A percentile compares a stretch with the other conserved stretches of the same genome.
Evolutionary conservation across 2,888 invertebrate species (phyloP).

Genomic region (Sinopyrophorus schimmeli): DNA sequence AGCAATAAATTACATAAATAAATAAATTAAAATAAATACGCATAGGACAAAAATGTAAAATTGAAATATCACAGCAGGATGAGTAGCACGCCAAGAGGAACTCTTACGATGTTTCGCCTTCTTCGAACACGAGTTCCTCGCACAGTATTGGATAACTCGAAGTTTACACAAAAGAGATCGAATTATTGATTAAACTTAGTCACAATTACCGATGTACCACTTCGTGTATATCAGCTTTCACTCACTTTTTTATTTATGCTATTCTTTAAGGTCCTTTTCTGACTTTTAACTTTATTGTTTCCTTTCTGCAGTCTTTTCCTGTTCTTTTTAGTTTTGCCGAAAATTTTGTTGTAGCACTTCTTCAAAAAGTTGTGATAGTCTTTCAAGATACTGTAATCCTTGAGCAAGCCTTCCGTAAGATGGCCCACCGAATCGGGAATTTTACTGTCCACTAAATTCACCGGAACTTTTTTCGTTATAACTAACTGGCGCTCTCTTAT

Average conservation of each 20-base stretch:
- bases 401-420: slow-evolving; percentile 60
- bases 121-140: too few relatives aligned
- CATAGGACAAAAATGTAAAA: slow-evolving; percentile 13
- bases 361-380: slow-evolving; percentile 63
- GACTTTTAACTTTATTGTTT: too few relatives aligned
- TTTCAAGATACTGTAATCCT: slow-evolving; percentile 65
- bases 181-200: slow-evolving; percentile 1
- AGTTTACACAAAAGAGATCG: too few relatives aligned
- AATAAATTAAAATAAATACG: slow-evolving; percentile 25
- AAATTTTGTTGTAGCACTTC: slow-evolving; percentile 62
- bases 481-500: slow-evolving; percentile 46
- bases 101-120: slow-evolving; percentile 6
- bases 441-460: slow-evolving; percentile 29
- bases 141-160: too few relatives aligned
- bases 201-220: too few relatives aligned
- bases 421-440: slow-evolving; percentile 56
- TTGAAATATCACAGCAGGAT: slow-evolving; percentile 19
- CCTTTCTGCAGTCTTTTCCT: slow-evolving; percentile 5
- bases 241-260: slow-evolving; percentile 9
- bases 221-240: slow-evolving; percentile 7
- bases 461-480: slow-evolving; percentile 2
- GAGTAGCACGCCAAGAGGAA: slow-evolving; percentile 10
- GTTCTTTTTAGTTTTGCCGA: slow-evolving; percentile 27
- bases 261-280: slow-evolving; percentile 8
- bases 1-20: slow-evolving; percentile 25